These are phyloP conservation scores for Emmelina monodactyla DNA, from an alignment of 2,888 invertebrate genomes.

Conservation along the genomic window DNA sequence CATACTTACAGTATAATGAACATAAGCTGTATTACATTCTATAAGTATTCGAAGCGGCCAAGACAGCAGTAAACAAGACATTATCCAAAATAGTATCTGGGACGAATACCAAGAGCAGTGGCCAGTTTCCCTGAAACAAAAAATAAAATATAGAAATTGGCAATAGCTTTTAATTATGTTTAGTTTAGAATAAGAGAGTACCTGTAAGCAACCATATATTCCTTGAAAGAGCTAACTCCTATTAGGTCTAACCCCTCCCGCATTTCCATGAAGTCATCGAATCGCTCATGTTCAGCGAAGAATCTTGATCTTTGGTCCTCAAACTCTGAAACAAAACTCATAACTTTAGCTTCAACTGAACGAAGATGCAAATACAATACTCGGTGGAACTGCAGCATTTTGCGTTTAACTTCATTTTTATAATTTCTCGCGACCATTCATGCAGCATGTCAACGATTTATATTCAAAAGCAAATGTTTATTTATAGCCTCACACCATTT, in stretches of 20 bases:
- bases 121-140: slow-evolving; percentile 47
- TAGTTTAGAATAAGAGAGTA: slow-evolving; percentile 15
- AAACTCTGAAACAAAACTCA: slow-evolving; percentile 68
- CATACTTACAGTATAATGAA: slow-evolving; percentile 75
- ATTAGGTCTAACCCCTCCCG: slow-evolving; percentile 80
- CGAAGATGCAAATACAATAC: no score
- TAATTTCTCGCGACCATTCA: no score
- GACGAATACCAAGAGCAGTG: slow-evolving; percentile 72
- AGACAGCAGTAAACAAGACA: slow-evolving; percentile 76
- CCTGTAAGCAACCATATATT: slow-evolving; percentile 65
- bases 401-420: no score
- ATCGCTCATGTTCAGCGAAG: slow-evolving; percentile 79
- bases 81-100: slow-evolving; percentile 76
- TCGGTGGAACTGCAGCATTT: no score
- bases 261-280: slow-evolving; percentile 88
- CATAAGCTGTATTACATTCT: slow-evolving; percentile 82
- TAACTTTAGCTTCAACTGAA: no score
- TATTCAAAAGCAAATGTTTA: no score
- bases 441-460: no score
- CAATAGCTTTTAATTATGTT: not conserved
- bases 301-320: slow-evolving; percentile 82
- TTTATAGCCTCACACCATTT: no score
- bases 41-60: slow-evolving; percentile 83
- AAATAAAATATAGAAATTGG: slow-evolving; percentile 1
- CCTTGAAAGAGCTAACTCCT: slow-evolving; percentile 66